Percentiles rank a stretch among this genome's conserved stretches.
These are phyloP conservation scores for Chirona hameri DNA, from an alignment of 2,888 invertebrate genomes.

Conservation along the genomic window DNA sequence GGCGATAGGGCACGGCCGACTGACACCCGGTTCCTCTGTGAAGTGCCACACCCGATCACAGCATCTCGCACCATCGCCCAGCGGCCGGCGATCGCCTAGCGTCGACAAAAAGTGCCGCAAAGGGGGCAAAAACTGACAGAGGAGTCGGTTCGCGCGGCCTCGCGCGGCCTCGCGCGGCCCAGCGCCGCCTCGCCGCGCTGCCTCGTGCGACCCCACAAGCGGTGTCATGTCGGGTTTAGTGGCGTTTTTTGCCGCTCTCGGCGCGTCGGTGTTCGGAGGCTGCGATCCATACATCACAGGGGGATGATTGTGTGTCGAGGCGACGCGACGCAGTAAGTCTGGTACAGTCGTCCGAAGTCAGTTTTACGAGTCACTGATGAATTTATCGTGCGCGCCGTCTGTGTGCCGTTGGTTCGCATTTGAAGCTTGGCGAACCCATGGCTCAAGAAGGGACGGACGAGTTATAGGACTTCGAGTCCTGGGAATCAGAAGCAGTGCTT, in stretches of 20 bases:
- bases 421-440: too few species aligned
- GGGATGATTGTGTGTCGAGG: not conserved
- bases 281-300: not conserved
- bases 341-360: too few species aligned
- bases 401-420: too few species aligned
- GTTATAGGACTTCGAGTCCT: too few species aligned
- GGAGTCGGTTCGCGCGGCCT: not conserved
- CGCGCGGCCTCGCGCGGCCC: too few species aligned
- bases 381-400: too few species aligned
- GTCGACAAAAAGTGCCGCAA: not conserved
- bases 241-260: not conserved
- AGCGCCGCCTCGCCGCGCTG: not conserved
- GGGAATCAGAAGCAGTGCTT: too few species aligned
- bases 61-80: not conserved
- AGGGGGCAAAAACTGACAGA: not conserved
- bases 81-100: not conserved
- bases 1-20: not conserved
- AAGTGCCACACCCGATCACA: not conserved
- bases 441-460: too few species aligned
- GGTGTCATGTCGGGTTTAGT: not conserved
- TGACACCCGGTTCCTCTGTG: not conserved
- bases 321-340: not conserved
- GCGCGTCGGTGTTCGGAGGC: not conserved
- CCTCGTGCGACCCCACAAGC: not conserved
- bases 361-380: too few species aligned